These are phyloP conservation scores for Arge pagana DNA, from an alignment of 2,888 invertebrate genomes.

Conservation along the genomic window DNA sequence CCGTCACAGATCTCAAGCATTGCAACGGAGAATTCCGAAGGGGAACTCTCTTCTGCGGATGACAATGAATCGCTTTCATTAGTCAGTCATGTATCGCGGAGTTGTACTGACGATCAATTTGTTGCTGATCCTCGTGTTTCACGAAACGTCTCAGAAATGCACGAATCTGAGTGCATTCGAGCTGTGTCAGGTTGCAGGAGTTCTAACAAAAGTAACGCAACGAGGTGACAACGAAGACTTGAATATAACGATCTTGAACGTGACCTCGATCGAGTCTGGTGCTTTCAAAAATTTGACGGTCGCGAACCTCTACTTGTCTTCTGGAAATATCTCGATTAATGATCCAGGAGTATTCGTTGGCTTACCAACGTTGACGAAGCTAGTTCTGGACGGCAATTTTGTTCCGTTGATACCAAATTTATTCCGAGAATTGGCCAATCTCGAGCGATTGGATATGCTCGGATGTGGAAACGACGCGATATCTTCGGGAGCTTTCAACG, in stretches of 20 bases:
- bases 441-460: conserved; percentile 53
- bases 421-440: conserved; percentile 50
- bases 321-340: conserved; percentile 29
- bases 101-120: background rate
- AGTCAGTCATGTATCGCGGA: background rate
- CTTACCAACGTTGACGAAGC: conserved; percentile 23
- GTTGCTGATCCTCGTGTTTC: background rate
- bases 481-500: conserved; percentile 53
- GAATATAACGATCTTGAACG: background rate
- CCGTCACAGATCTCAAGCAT: no score
- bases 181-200: background rate
- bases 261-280: background rate
- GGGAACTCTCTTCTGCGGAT: no score
- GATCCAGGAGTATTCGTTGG: conserved; percentile 29
- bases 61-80: background rate
- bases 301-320: background rate
- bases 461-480: conserved; percentile 50
- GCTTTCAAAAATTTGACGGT: background rate
- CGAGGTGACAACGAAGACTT: background rate
- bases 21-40: no score
- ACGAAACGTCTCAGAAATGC: background rate
- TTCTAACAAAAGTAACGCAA: background rate
- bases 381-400: conserved; percentile 31
- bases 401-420: conserved; percentile 44
- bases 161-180: background rate